phyloP scores from a whole-genome alignment of 2,113 vertebrate species.

The Charina bottae region DNA sequence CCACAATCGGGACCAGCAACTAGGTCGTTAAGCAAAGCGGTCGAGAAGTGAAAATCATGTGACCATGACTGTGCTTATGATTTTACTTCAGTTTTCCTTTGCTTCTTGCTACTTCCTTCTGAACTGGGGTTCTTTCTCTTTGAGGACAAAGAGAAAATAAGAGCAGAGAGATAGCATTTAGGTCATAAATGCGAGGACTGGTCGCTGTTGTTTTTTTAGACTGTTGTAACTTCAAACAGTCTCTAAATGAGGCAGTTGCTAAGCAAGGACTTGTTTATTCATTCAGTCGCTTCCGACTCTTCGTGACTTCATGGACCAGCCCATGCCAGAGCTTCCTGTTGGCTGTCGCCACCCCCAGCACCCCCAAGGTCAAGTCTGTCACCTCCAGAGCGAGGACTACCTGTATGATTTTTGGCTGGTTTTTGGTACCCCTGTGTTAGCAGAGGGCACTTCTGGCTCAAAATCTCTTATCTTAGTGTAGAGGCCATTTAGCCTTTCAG shows the following conservation, averaged over 20 bases:
- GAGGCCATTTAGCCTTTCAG: background rate
- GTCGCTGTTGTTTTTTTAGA: background rate
- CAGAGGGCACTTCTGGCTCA: background rate
- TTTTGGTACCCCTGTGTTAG: background rate
- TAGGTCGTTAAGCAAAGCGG: background rate
- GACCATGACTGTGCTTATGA: background rate
- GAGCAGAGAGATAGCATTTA: background rate
- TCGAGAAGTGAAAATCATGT: background rate
- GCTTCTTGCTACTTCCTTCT: background rate
- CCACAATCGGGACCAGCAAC: background rate
- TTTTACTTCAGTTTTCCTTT: background rate
- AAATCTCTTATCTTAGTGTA: background rate
- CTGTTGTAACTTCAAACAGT: background rate
- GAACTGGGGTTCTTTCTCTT: background rate
- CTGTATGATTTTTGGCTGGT: background rate
- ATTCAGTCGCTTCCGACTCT: no score
- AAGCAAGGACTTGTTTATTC: no score
- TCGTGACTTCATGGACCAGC: no score
- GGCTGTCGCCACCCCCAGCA: no score
- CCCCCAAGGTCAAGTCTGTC: no score
- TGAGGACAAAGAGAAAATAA: background rate
- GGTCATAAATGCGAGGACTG: background rate
- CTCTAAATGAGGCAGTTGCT: background rate
- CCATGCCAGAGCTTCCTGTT: no score
- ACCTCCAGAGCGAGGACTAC: background rate